Evolutionary conservation across 2,113 vertebrate species (phyloP), one percentile per base, ranked within the genome.

Genomic region (Nannobrachium achirus): DNA sequence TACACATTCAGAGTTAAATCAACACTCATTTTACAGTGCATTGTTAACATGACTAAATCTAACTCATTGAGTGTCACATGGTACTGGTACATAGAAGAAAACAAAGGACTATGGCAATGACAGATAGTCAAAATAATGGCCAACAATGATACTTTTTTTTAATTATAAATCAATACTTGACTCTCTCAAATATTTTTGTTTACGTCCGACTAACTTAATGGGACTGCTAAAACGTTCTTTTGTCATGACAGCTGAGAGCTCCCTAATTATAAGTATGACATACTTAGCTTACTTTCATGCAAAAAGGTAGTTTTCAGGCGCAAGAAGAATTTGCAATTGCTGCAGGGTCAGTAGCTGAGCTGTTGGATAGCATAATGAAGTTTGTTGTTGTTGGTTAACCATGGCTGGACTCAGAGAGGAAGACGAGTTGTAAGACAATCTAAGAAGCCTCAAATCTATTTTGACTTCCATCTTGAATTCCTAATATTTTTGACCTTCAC

Each of bases 81-180:
- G 73, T 70, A 87, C 82, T 80, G 75, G 66, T 88, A 84, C 81
- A 69, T 60, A 77, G 65, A 86, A 20, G 67, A 72, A 77, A 85
- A 82, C 25, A 60, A 69, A 41, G 16, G 67, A 75, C 79, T 69
- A 88, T 86, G 88, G 86, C 84, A 72, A 85, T 83, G 73, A 89
- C 67, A 45, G 65, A 86, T 79, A 81, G 82, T 88, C 82, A 88
- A 88, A 78, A 68, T 39, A 89, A 89, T 83, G 79, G 78, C 84
- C 68, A 18, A 80, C 69, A 66, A 81, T 80, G 69, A 75, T 67
- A 72, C 76, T 63, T 70, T 52, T 46, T 16, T 64, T 46, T 58
- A 18, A 20, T 3, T 33, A 66, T 63, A 38, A 63, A 66, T 44
- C 51, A 16, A 64, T 18, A 66, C 76, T 56, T 18, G 38, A 42